These are phyloP conservation scores for Himalopsyche phryganea DNA, from an alignment of 1,140 invertebrate genomes.

Conservation along the genomic window DNA sequence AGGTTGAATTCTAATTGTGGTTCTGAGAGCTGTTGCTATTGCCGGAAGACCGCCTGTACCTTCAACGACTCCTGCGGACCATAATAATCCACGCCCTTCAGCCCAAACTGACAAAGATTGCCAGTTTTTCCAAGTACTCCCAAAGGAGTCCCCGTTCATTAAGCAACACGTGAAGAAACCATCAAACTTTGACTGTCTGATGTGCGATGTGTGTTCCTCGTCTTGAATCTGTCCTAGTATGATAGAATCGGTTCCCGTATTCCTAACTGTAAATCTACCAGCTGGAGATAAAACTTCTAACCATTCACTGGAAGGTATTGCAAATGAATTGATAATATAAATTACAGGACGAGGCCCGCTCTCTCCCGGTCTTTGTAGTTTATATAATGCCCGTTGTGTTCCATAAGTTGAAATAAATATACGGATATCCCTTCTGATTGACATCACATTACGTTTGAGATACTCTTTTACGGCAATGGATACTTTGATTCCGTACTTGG, in stretches of 20 bases:
- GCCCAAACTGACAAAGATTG: conserved; percentile 23
- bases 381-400: conserved; percentile 22
- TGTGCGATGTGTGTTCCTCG: conserved; percentile 26
- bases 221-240: conserved; percentile 25
- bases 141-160: conserved; percentile 26
- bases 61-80: conserved; percentile 29
- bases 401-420: conserved; percentile 23
- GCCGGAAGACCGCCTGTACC: conserved; percentile 14
- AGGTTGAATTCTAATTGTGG: conserved; percentile 12
- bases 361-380: conserved; percentile 8
- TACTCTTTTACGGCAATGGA: conserved; percentile 22
- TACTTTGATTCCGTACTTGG: conserved; percentile 24
- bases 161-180: conserved; percentile 28
- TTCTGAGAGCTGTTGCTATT: conserved; percentile 23
- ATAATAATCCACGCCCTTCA: conserved; percentile 15
- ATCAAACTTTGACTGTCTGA: conserved; percentile 26
- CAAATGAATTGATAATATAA: conserved; percentile 26
- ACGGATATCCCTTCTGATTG: conserved; percentile 20
- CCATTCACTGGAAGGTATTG: conserved; percentile 23
- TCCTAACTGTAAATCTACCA: conserved; percentile 25
- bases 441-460: conserved; percentile 27
- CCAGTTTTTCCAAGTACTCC: conserved; percentile 33
- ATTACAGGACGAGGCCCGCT: conserved; percentile 12
- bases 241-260: conserved; percentile 21
- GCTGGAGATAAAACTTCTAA: conserved; percentile 20